A percentile compares a stretch with the other conserved stretches of the same genome.
Conservation (phyloP, 2,888 invertebrate genomes). For the Rapana venosa region DNA sequence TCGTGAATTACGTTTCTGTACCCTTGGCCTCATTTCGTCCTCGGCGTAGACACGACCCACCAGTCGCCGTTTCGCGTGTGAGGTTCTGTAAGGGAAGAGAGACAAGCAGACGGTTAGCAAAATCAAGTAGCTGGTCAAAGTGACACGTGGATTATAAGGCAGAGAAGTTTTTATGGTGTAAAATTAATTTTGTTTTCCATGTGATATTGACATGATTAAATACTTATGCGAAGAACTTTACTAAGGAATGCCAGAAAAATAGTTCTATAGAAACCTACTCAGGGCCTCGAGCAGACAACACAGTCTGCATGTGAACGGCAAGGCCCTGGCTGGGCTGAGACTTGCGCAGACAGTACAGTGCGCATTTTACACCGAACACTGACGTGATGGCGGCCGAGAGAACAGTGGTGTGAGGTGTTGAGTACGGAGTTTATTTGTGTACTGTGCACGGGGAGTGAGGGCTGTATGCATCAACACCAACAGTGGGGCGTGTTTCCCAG, state of each 20-base stretch:
- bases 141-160: neutral
- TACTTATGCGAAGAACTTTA: neutral
- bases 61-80: slow-evolving; percentile 21
- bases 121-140: neutral
- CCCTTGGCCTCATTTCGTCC: slow-evolving; percentile 44
- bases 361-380: slow-evolving; percentile 45
- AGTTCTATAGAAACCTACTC: neutral
- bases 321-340: slow-evolving; percentile 38
- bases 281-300: slow-evolving; percentile 44
- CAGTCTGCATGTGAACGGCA: slow-evolving; percentile 45
- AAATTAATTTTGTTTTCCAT: neutral
- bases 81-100: slow-evolving; percentile 15
- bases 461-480: slow-evolving; percentile 45
- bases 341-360: slow-evolving; percentile 47
- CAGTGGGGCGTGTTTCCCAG: slow-evolving; percentile 42
- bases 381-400: slow-evolving; percentile 44
- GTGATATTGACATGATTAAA: neutral
- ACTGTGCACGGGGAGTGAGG: slow-evolving; percentile 40
- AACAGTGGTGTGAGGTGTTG: slow-evolving; percentile 44
- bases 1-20: slow-evolving; percentile 36
- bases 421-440: slow-evolving; percentile 44
- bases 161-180: too few relatives aligned
- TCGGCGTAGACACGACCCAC: slow-evolving; percentile 35
- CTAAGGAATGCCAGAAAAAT: slow-evolving; percentile 20
- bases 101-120: neutral